Evolutionary conservation across 2,888 invertebrate species (phyloP).

Genomic region (Dolichomitus sp.): DNA sequence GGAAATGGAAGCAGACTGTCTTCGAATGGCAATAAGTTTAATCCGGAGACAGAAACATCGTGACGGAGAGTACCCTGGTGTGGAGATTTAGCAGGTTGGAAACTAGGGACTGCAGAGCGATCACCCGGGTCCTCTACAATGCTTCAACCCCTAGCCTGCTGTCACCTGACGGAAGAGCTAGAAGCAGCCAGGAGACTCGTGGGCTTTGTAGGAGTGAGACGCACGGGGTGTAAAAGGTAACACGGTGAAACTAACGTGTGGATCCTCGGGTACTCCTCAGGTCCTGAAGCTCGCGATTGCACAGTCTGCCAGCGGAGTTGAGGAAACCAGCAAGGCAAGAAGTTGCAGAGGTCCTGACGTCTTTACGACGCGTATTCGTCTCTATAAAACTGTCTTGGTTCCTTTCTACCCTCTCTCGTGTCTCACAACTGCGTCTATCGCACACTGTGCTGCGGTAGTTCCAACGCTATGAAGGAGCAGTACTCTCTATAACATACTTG

Average conservation of each 20-base stretch:
- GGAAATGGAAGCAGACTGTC: conserved; percentile 18
- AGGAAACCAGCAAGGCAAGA: conserved; percentile 72
- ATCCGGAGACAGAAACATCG: not conserved
- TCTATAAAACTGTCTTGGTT: conserved; percentile 83
- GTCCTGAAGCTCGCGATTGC: conserved; percentile 59
- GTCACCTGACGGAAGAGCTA: conserved; percentile 15
- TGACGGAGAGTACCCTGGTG: not conserved
- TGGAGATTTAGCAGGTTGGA: conserved; percentile 69
- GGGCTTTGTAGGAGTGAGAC: conserved; percentile 62
- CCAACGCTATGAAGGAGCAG: conserved; percentile 50
- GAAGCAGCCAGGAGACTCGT: conserved; percentile 68
- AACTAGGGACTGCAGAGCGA: conserved; percentile 68
- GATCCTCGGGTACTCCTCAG: conserved; percentile 78
- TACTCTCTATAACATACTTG: conserved; percentile 51
- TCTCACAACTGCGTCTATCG: conserved; percentile 46
- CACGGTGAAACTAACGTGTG: conserved; percentile 75
- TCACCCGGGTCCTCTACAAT: conserved; percentile 51
- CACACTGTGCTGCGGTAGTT: conserved; percentile 25
- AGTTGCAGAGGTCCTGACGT: conserved; percentile 80
- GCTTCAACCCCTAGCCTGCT: conserved; percentile 20
- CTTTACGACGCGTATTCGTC: conserved; percentile 84
- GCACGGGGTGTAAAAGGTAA: conserved; percentile 46
- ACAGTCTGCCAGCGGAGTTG: conserved; percentile 58
- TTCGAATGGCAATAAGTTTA: conserved; percentile 28
- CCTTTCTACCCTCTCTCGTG: conserved; percentile 63